Evolutionary conservation across 2,113 vertebrate genomes (phyloP), one percentile per base, ranked within the genome.

Genomic region (Himantopus leucocephalus): DNA sequence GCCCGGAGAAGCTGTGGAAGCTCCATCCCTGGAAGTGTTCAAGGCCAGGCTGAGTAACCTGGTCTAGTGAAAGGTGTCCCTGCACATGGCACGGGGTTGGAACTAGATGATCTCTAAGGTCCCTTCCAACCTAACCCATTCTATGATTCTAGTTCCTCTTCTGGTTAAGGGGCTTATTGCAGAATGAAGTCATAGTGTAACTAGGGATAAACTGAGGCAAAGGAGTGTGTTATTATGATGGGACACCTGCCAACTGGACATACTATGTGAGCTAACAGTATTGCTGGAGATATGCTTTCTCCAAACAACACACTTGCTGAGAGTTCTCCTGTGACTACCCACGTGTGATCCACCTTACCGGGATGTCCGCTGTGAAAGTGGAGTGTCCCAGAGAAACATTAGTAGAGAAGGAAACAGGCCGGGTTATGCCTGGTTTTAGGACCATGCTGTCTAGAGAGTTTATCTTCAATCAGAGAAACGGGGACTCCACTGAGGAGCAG

Each of bases 161-260:
- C 47, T 75, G 32, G 18, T 48, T 83, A 81, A 34, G 12, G 12
- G 14, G 2, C 12, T 79, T 9, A 30, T 23, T 63, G 34, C 24
- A 94, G 37, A 92, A 52, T 17, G 7, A 75, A 79, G 32, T 24
- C 24, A 9, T 7, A 34, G 19, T 5, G 7, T 14, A 48, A 83
- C 5, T 17, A 4, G 34, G 35, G 29, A 35, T 39, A 35, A 89
- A 88, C 21, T 35, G 5, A 83, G 6, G 15, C 8, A 47, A 50
- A 66, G 48, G 32, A 58, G 3, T 0, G 0, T 1, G 1, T 83
- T 68, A 26, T 4, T 17, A 34, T 22, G 24, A n/a, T 26, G 9
- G 8, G 50, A 35, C 23, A 70, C 5, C 37, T 79, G 24, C 17
- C 30, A 50, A 3, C 2, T 21, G n/a, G 64, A 29, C 19, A 9